Base-by-base conservation (phyloP, 2,888 invertebrate species). In the Eupeodes luniger region DNA sequence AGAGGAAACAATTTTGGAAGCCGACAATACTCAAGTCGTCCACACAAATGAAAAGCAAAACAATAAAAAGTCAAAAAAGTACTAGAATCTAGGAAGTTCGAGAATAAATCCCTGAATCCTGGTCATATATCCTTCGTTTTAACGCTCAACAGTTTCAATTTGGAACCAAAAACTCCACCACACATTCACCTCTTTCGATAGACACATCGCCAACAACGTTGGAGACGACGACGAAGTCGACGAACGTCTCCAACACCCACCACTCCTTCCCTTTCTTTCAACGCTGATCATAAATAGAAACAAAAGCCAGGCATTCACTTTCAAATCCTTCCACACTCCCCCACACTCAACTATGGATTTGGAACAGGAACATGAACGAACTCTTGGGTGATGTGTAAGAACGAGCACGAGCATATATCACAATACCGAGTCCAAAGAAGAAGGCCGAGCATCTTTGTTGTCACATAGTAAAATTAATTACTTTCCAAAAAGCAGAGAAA, bases 381-480 rank as follows among this genome's bases (percentile, higher is more conserved):
- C 27, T 27, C 27, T 27, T 57, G 7, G 53, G 53, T 19, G 40
- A 27, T 55, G 9, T 9, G 9, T 40, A 40, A 49, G 36, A 70
- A 53, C 19, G 47, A 72, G 57, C 16, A 57, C 57, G 49, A 76
- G 12, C n/a, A 34, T 16, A 4, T 34, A 55, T 34, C 27, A 78
- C n/a, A 40, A 83, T 19, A 61, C 4, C 2, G 53, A 53, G 62
- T 19, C 62, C 66, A 55, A 81, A 83, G 83, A 89, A 82, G 80
- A 72, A 85, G 85, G 81, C 85, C 79, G 72, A 89, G 86, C 88
- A 85, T 88, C 88, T 88, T 81, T 87, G 90, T 90, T 90, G 90
- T 90, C 90, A 90, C 89, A 89, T 89, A 89, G 83, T 89, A 82
- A 90, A 90, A 90, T 90, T 90, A 90, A 90, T 90, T 90, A 90